These are phyloP conservation scores for Ginglymostoma cirratum DNA, from an alignment of 2,113 vertebrate genomes.

Conservation along the genomic window DNA sequence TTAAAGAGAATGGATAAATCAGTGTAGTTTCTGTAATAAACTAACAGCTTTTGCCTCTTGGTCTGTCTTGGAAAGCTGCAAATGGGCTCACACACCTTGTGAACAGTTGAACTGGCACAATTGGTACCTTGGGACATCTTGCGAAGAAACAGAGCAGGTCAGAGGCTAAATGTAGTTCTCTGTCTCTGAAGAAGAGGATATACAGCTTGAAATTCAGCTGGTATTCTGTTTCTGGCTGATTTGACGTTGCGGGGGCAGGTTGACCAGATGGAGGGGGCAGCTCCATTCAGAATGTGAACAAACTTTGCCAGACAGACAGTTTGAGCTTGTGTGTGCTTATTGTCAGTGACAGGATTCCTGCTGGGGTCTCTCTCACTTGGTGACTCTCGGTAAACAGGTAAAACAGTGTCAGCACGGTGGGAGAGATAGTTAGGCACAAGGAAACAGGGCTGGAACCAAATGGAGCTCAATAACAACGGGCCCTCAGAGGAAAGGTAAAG, in stretches of 20 bases:
- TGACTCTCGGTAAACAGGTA: not conserved
- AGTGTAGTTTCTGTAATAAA: too few relatives aligned
- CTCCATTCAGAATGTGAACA: not conserved
- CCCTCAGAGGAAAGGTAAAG: too few relatives aligned
- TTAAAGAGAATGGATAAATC: too few relatives aligned
- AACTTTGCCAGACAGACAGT: not conserved
- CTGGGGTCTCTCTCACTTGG: not conserved
- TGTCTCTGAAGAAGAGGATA: not conserved
- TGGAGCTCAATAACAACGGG: not conserved
- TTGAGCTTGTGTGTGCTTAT: not conserved
- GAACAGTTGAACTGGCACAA: not conserved
- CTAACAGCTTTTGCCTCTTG: not conserved
- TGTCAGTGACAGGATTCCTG: not conserved
- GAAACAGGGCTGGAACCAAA: not conserved
- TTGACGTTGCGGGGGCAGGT: not conserved
- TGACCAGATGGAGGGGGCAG: not conserved
- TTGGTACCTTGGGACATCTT: too few relatives aligned
- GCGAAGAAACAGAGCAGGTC: not conserved
- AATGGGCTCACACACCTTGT: too few relatives aligned
- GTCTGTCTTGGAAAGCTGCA: not conserved
- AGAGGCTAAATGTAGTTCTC: not conserved
- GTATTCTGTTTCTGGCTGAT: not conserved
- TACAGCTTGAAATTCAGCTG: not conserved
- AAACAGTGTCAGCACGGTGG: too few relatives aligned
- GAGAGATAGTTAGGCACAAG: not conserved